Conservation (phyloP, 2,113 vertebrate species). For the Hystrix cristata region DNA sequence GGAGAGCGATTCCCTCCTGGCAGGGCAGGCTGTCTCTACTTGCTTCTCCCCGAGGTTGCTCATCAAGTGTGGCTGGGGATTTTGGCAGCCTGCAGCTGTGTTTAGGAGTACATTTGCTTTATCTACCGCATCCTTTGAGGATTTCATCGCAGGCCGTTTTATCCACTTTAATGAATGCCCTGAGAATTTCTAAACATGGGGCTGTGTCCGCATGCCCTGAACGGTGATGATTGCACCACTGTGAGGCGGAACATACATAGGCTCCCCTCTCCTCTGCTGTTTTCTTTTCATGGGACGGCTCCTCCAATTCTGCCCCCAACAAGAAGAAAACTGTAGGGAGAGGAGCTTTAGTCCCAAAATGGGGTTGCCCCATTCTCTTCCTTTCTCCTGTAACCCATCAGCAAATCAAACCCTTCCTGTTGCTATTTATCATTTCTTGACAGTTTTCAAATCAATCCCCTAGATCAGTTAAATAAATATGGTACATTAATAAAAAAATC, state of each 20-base stretch:
- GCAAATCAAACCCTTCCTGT: background rate
- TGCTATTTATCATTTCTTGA: background rate
- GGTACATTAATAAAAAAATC: slow-evolving; percentile 9
- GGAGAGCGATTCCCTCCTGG: background rate
- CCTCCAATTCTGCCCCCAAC: background rate
- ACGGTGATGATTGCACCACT: background rate
- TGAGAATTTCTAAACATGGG: slow-evolving; percentile 32
- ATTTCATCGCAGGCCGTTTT: slow-evolving; percentile 63
- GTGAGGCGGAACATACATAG: background rate
- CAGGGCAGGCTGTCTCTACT: slow-evolving; percentile 62
- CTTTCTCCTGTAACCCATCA: background rate
- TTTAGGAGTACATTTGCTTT: slow-evolving; percentile 68
- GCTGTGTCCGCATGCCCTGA: slow-evolving; percentile 35
- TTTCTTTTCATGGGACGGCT: background rate
- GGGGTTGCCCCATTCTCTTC: background rate
- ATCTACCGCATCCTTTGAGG: slow-evolving; percentile 81
- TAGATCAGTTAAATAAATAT: background rate
- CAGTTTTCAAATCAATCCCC: background rate
- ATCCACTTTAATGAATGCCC: slow-evolving; percentile 72
- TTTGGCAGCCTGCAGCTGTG: slow-evolving; percentile 78
- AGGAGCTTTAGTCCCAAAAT: background rate
- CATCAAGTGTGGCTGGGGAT: slow-evolving; percentile 49
- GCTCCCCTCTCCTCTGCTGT: background rate
- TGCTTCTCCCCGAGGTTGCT: background rate
- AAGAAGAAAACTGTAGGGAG: background rate